These are phyloP conservation scores for Nycticryphes semicollaris DNA, from an alignment of 2,113 vertebrate genomes.

Conservation along the genomic window DNA sequence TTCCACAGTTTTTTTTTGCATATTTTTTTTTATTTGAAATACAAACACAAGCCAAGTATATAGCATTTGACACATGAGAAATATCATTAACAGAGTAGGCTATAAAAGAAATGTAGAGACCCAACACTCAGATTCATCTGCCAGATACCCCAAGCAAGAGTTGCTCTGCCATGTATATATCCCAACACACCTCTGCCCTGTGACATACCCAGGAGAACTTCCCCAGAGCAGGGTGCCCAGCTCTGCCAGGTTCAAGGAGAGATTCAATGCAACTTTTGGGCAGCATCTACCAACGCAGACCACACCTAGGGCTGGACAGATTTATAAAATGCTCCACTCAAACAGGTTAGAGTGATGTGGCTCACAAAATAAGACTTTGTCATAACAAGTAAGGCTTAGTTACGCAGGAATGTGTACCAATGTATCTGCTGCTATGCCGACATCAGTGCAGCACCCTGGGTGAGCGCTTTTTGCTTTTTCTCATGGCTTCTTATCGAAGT, in stretches of 20 bases:
- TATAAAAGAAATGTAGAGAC: neutral
- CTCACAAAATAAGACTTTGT: neutral
- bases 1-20: neutral
- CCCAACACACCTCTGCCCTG: neutral
- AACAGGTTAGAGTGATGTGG: neutral
- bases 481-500: neutral
- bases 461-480: neutral
- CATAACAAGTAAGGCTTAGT: neutral
- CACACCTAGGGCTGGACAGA: fast-evolving
- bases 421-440: neutral
- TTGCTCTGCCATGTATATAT: fast-evolving
- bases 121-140: neutral
- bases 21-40: neutral
- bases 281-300: neutral
- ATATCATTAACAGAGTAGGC: neutral
- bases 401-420: neutral
- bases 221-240: neutral
- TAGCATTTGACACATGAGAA: neutral
- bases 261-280: neutral
- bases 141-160: neutral
- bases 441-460: neutral
- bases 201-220: neutral
- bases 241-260: neutral
- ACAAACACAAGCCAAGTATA: neutral
- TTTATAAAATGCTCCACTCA: neutral